Conservation (phyloP, 2,797 vertebrate genomes). For the Coluber constrictor region DNA sequence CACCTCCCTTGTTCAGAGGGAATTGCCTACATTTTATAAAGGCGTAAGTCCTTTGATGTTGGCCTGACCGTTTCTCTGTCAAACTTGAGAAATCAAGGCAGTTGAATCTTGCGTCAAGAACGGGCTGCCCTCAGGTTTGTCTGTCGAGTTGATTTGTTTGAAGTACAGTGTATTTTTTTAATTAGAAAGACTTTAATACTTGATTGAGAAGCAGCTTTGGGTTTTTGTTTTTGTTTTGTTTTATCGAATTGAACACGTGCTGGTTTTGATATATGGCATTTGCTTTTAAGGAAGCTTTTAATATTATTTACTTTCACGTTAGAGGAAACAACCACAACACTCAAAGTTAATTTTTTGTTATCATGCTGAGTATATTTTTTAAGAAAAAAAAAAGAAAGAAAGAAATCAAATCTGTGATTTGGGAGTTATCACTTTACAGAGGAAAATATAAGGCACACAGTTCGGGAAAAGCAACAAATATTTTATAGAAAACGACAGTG, state of each 20-base stretch:
- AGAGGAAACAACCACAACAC: conserved; percentile 16
- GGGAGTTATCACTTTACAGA: conserved; percentile 55
- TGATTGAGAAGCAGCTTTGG: conserved; percentile 41
- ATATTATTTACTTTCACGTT: neutral
- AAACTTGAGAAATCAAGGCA: neutral
- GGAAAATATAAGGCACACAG: conserved; percentile 34
- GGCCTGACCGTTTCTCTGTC: conserved; percentile 12
- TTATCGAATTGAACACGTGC: conserved; percentile 36
- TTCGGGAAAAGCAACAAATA: conserved; percentile 37
- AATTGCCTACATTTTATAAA: neutral
- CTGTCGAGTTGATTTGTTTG: conserved; percentile 29
- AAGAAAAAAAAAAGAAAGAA: neutral
- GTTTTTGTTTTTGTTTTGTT: neutral
- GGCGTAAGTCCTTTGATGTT: conserved; percentile 19
- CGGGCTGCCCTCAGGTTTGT: conserved; percentile 23
- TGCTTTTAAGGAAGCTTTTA: conserved; percentile 29
- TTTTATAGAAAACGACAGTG: conserved; percentile 57
- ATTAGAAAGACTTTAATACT: conserved; percentile 54
- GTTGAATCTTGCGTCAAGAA: conserved; percentile 15
- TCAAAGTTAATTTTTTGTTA: conserved; percentile 14
- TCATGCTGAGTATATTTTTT: neutral
- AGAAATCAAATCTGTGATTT: conserved; percentile 31
- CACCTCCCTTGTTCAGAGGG: neutral
- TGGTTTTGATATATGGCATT: conserved; percentile 47
- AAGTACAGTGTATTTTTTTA: conserved; percentile 35